Evolutionary conservation across 2,113 vertebrate species (phyloP), one percentile per base, ranked within the genome.

Genomic region (Sakesphorus luctuosus): DNA sequence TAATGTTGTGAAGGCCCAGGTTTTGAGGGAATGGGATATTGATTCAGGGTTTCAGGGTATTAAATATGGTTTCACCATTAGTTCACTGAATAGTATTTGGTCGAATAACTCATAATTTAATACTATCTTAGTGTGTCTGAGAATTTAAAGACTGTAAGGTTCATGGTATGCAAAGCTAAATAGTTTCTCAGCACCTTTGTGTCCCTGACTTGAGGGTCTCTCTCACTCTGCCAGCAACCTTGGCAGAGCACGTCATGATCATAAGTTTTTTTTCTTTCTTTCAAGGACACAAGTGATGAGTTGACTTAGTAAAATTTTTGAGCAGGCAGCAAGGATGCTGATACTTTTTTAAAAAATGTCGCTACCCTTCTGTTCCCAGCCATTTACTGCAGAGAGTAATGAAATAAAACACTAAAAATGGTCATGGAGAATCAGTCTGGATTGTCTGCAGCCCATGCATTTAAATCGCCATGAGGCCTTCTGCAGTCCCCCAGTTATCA

Each of bases 401-500:
- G 78, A 90, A 93, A 84, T 92, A 87, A 87, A 95, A 35, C 77
- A 85, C 59, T 61, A 38, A 61, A 93, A 86, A 74, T 52, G 21
- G 1, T 71, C 74, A n/a, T 50, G 56, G 84, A 92, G 75, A 58
- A 80, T 81, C 73, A 81, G 38, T 65, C 76, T 84, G 73, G 75
- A 75, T 31, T 87, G 90, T 87, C 76, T 84, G 76, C 79, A 96
- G 94, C 82, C 76, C 77, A 26, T 86, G 91, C 81, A 88, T 95
- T 96, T 78, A 74, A 95, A 94, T 96, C 2, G 20, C 93, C 93
- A 93, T 24, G 11, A 96, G 93, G 88, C 90, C 93, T 90, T 94
- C 87, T 94, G 85, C 92, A 95, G 67, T 59, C 72, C 92, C 61
- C 92, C 90, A 96, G 95, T 90, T 97, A 96, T 95, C 89, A 76